phyloP scores from a whole-genome alignment of 2,797 vertebrate genomes.

The Oreortyx pictus region DNA sequence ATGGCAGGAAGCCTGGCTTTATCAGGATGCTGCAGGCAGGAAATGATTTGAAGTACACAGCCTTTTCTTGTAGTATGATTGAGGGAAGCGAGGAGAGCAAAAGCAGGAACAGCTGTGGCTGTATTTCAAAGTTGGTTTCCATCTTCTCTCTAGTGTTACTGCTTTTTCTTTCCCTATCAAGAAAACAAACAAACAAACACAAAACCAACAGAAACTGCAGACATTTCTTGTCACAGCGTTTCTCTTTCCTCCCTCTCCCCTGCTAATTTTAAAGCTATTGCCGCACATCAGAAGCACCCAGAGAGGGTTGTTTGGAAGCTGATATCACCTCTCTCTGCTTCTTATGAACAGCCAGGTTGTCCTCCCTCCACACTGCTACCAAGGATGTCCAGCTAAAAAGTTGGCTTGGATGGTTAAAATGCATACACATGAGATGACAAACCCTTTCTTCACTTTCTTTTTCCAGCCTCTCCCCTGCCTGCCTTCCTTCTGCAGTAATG shows the following conservation, averaged over 20 bases:
- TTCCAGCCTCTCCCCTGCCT: not conserved
- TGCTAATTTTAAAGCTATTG: not conserved
- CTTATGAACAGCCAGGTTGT: not conserved
- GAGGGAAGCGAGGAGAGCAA: constrained; percentile 39
- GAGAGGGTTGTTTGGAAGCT: not conserved
- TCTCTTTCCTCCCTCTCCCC: not conserved
- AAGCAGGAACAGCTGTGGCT: constrained; percentile 1
- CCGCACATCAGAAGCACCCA: not conserved
- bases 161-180: not conserved
- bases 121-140: constrained; percentile 35
- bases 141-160: not conserved
- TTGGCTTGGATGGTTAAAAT: not conserved
- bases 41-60: constrained; percentile 56
- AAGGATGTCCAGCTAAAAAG: not conserved
- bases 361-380: not conserved
- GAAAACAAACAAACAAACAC: too few species aligned
- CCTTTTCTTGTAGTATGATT: constrained; percentile 40
- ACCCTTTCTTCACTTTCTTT: not conserved
- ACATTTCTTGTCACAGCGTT: not conserved
- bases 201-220: fast-evolving
- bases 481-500: not conserved
- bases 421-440: not conserved
- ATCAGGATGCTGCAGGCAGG: constrained; percentile 72
- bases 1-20: constrained; percentile 62
- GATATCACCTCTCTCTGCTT: not conserved